Percentiles rank a stretch among this genome's conserved stretches.
phyloP scores from a whole-genome alignment of 2,888 invertebrate species.

The Polyploca ridens region DNA sequence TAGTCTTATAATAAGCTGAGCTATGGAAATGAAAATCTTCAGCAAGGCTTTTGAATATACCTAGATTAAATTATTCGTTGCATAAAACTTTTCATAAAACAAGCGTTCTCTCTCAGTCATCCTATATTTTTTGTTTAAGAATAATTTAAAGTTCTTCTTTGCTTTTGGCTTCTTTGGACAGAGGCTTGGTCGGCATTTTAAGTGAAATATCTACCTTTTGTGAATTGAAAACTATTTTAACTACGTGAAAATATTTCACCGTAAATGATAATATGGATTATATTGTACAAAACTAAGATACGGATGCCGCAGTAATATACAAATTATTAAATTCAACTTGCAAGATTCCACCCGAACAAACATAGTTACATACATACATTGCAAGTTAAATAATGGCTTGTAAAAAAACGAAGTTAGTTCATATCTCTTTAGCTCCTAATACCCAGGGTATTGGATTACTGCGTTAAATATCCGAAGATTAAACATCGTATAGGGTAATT shows the following conservation, averaged over 20 bases:
- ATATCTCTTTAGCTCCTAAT: too few relatives aligned
- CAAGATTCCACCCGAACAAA: too few relatives aligned
- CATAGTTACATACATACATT: too few relatives aligned
- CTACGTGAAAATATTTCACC: background rate
- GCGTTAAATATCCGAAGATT: conserved; percentile 36
- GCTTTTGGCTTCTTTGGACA: conserved; percentile 37
- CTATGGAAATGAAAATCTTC: conserved; percentile 35
- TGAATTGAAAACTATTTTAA: background rate
- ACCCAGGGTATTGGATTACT: conserved; percentile 26
- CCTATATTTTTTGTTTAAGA: conserved; percentile 50
- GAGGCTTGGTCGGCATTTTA: conserved; percentile 18
- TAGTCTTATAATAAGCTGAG: conserved; percentile 17
- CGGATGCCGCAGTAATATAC: too few relatives aligned
- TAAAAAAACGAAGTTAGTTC: too few relatives aligned
- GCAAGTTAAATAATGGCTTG: too few relatives aligned
- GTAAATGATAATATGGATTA: too few relatives aligned
- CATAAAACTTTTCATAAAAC: conserved; percentile 57
- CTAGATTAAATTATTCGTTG: conserved; percentile 50
- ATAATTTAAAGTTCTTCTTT: conserved; percentile 47
- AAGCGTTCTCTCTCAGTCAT: conserved; percentile 46
- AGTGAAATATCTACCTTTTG: background rate
- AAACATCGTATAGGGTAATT: conserved; percentile 63
- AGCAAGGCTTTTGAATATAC: conserved; percentile 37
- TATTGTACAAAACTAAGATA: too few relatives aligned
- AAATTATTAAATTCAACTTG: too few relatives aligned